A percentile compares a stretch with the other conserved stretches of the same genome.
phyloP scores from a whole-genome alignment of 2,113 vertebrate species.

The Crotophaga sulcirostris region DNA sequence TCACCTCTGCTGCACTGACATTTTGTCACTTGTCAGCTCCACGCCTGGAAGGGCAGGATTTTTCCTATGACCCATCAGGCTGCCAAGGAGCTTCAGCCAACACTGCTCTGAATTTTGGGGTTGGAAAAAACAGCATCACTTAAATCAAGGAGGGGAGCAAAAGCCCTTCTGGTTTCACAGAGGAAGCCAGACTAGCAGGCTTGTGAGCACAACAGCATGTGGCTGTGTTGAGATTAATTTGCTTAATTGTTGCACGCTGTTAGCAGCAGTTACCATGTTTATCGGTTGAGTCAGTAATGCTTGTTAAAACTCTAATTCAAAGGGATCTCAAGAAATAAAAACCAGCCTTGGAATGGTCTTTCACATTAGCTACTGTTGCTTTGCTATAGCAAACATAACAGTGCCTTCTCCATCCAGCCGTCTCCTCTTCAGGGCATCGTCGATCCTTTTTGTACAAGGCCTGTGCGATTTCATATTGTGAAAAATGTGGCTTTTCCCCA shows the following conservation, averaged over 20 bases:
- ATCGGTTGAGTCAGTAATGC: conserved; percentile 37
- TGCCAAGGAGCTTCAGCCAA: neutral
- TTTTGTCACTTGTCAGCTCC: neutral
- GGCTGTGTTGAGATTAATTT: conserved; percentile 24
- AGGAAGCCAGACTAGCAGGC: neutral
- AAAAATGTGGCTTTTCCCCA: accelerated
- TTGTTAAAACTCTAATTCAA: conserved; percentile 24
- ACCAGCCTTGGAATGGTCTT: neutral
- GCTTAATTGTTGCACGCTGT: conserved; percentile 57
- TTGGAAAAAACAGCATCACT: neutral
- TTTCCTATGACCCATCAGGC: neutral
- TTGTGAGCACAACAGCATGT: neutral
- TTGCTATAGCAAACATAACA: neutral
- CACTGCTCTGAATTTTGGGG: neutral
- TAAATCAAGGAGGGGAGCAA: neutral
- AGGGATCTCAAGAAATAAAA: conserved; percentile 34
- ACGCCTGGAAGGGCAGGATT: neutral
- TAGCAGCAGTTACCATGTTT: conserved; percentile 68
- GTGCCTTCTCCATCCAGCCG: neutral
- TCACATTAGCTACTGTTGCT: conserved; percentile 24
- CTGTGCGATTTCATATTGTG: neutral
- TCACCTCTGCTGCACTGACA: neutral
- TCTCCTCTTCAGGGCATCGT: accelerated
- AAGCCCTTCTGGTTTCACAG: neutral
- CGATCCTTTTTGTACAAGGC: neutral